Conservation (phyloP, 2,113 vertebrate species). For the Zosterops lateralis region DNA sequence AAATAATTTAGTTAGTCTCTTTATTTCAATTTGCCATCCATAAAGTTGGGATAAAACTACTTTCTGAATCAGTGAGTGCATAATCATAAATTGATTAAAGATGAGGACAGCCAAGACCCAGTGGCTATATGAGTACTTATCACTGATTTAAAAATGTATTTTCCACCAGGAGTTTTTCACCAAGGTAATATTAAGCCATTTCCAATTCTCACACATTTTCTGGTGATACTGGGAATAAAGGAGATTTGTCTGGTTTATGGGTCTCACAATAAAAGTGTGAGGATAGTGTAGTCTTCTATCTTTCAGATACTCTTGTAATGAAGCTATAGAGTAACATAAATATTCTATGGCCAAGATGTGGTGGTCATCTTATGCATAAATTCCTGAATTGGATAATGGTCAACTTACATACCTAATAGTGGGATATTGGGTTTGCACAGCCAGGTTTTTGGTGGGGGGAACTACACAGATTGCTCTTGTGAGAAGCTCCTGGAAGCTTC, state of each 20-base stretch:
- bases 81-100: not conserved
- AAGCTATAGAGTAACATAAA: not conserved
- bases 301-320: not conserved
- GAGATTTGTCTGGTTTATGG: not conserved
- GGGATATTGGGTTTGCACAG: not conserved
- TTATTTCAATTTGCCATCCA: not conserved
- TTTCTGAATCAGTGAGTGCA: not conserved
- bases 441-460: not conserved
- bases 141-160: not conserved
- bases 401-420: fast-evolving
- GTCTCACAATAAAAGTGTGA: not conserved
- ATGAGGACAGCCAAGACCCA: not conserved
- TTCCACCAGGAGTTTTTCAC: not conserved
- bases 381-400: not conserved
- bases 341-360: not conserved
- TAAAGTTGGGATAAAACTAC: not conserved
- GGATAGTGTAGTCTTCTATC: not conserved
- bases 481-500: not conserved
- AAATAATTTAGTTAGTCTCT: not conserved
- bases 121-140: not conserved
- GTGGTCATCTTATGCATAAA: not conserved
- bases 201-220: not conserved
- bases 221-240: not conserved
- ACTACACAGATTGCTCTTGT: not conserved
- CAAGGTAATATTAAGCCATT: not conserved